phyloP scores from a whole-genome alignment of 2,797 vertebrate species.

The Phoebastria nigripes region DNA sequence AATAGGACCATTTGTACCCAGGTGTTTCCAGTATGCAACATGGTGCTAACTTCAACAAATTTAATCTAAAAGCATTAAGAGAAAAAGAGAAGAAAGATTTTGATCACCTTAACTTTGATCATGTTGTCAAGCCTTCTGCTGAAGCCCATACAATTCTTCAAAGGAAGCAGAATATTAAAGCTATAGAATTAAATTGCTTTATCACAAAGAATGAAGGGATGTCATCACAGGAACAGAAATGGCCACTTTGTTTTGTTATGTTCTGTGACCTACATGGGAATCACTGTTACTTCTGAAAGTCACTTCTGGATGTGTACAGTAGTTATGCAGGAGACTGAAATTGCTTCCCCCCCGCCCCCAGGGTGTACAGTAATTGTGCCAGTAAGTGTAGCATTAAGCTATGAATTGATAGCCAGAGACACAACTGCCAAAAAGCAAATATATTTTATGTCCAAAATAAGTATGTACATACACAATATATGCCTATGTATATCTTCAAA shows the following conservation, averaged over 20 bases:
- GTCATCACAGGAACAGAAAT: not conserved
- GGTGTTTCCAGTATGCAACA: not conserved
- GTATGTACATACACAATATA: not conserved
- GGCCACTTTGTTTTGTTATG: not conserved
- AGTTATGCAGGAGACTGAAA: not conserved
- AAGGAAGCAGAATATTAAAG: not conserved
- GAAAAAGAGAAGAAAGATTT: not conserved
- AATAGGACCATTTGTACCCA: not conserved
- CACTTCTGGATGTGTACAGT: not conserved
- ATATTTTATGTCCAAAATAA: not conserved
- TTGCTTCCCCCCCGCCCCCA: not conserved
- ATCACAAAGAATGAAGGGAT: not conserved
- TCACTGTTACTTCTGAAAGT: not conserved
- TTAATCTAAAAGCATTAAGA: not conserved
- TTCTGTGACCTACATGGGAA: not conserved
- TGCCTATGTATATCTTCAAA: not conserved
- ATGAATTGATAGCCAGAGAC: not conserved
- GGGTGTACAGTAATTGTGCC: not conserved
- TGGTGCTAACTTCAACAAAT: not conserved
- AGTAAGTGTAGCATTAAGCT: not conserved
- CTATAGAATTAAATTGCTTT: not conserved
- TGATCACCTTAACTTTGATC: not conserved
- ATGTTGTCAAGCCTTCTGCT: not conserved
- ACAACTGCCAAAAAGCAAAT: not conserved
- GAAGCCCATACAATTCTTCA: not conserved